phyloP scores from a whole-genome alignment of 2,113 vertebrate species.

The Eulacestoma nigropectus region DNA sequence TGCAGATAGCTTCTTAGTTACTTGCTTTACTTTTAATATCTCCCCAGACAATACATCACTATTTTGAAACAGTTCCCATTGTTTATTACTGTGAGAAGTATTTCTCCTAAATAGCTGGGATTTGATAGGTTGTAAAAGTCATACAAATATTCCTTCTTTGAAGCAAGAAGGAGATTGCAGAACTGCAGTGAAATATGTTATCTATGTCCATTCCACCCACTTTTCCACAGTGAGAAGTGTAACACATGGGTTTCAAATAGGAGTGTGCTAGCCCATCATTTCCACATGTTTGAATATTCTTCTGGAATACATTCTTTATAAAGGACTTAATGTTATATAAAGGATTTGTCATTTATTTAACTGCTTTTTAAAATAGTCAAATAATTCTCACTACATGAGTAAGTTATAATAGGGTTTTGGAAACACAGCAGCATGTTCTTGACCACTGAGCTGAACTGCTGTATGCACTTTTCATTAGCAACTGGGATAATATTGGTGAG shows the following conservation, averaged over 20 bases:
- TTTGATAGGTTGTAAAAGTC: not conserved
- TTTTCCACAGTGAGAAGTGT: not conserved
- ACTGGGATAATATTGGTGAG: not conserved
- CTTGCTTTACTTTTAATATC: not conserved
- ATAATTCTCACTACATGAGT: not conserved
- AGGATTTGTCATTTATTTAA: not conserved
- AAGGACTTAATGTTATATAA: not conserved
- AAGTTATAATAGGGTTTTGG: not conserved
- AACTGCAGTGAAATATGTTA: not conserved
- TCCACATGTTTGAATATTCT: not conserved
- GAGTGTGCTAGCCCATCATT: not conserved
- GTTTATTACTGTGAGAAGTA: not conserved
- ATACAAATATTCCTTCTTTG: not conserved
- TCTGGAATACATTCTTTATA: not conserved
- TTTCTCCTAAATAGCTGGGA: not conserved
- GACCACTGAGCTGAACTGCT: not conserved
- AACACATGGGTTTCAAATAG: not conserved
- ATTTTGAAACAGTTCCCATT: not conserved
- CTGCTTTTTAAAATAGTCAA: not conserved
- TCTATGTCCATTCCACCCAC: not conserved
- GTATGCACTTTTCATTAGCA: not conserved
- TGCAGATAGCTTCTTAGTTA: constrained; percentile 17
- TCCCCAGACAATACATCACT: not conserved
- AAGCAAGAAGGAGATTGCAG: not conserved
- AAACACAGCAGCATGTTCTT: not conserved